Percentiles rank a stretch among this genome's conserved stretches.
These are phyloP conservation scores for Castor canadensis DNA, from an alignment of 2,113 vertebrate genomes.

Conservation along the genomic window DNA sequence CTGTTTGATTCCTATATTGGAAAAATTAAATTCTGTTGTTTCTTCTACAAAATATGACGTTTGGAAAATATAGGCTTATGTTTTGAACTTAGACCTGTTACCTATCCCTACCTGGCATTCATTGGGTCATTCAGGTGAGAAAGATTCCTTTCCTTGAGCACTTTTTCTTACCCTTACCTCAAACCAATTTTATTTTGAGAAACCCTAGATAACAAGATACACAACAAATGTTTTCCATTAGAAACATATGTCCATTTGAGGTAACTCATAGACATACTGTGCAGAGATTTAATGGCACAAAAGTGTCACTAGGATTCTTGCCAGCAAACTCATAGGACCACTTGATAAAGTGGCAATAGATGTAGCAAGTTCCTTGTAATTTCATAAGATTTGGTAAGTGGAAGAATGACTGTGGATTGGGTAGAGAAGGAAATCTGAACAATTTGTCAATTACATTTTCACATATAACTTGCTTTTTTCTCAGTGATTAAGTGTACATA, in stretches of 20 bases:
- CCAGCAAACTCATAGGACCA: not conserved
- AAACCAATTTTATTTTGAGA: not conserved
- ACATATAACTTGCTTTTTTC: not conserved
- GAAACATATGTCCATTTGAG: not conserved
- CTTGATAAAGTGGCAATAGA: not conserved
- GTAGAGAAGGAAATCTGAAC: not conserved
- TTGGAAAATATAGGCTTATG: not conserved
- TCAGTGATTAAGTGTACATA: not conserved
- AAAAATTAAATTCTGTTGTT: not conserved
- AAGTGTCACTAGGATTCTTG: not conserved
- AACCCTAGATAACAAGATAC: not conserved
- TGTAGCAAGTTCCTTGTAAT: not conserved
- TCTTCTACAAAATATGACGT: not conserved
- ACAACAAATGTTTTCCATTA: not conserved
- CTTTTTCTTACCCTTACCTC: not conserved
- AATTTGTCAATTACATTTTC: too few relatives aligned
- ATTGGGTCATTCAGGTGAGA: not conserved
- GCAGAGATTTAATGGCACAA: not conserved
- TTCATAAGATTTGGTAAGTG: not conserved
- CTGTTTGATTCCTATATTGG: not conserved
- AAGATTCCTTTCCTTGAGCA: not conserved
- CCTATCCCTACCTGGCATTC: not conserved
- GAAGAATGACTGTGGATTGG: not conserved
- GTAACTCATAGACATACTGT: not conserved
- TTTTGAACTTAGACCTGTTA: not conserved